Evolutionary conservation across 2,888 invertebrate genomes (phyloP), one percentile per base, ranked within the genome.

Genomic region (Neoaliturus tenellus): DNA sequence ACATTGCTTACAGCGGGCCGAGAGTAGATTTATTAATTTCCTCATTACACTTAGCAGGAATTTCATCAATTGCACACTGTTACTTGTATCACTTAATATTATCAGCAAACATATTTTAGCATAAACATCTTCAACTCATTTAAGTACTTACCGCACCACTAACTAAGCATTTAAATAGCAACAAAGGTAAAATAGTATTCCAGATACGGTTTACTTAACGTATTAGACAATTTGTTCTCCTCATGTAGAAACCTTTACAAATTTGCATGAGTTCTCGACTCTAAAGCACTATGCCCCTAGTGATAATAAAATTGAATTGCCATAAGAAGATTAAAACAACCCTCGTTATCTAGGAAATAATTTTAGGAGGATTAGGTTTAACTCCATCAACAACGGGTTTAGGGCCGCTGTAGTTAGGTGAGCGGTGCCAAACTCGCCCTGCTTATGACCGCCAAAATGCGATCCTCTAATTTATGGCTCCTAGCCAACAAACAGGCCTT

Each of bases 361-460:
- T 62, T 62, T 62, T 14, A 17, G 28, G 25, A 25, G 62, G 62
- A 62, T 62, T 62, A 62, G 62, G 62, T 62, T 62, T 62, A 62
- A 62, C 62, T 62, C 31, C 62, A 62, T 62, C 62, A 62, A 62
- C 62, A 62, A 62, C 28, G 62, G 62, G 62, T 62, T 62, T 62
- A 51, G 39, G 39, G n/a, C n/a, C n/a, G n/a, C n/a, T n/a, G n/a
- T n/a, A 44, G 55, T 55, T 28, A 62, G 62, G 62, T 62, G 23
- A 48, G 55, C 5, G 31, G n/a, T 62, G 62, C 62, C 62, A 62
- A 28, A 25, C 31, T 14, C 55, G 28, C 62, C 28, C 62, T 62
- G 62, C 62, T 62, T 31, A 62, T 62, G 62, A 62, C 28, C 62
- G 62, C 62, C 62, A 28, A 62, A 62, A 62, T 62, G 62, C 14